Evolutionary conservation across 2,888 invertebrate species (phyloP).

Genomic region (Phengaris alcon): DNA sequence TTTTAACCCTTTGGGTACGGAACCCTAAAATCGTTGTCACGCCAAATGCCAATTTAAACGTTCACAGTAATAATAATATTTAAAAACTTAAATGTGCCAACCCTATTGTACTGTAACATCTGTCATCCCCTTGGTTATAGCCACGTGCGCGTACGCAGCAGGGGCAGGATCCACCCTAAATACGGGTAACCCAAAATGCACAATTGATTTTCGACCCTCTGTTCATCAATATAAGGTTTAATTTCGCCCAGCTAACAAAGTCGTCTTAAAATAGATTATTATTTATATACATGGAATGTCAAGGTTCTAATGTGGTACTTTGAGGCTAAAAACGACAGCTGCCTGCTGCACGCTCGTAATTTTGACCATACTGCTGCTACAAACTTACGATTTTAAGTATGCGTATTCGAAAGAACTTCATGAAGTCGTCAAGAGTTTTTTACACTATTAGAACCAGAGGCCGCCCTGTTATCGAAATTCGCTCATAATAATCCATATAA

Average conservation of each 20-base stretch:
- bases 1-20: no score
- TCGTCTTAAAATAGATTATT: conserved; percentile 64
- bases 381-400: not conserved
- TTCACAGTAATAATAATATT: not conserved
- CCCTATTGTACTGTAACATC: conserved; percentile 54
- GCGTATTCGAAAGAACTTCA: not conserved
- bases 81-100: conserved; percentile 15
- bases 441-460: no score
- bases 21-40: no score
- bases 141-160: conserved; percentile 72
- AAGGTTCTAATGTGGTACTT: conserved; percentile 71
- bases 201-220: conserved; percentile 49
- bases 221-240: conserved; percentile 44
- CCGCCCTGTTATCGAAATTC: no score
- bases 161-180: conserved; percentile 66
- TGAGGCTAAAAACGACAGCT: conserved; percentile 56
- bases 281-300: conserved; percentile 77
- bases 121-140: conserved; percentile 57
- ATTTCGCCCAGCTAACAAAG: conserved; percentile 45
- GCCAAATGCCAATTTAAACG: no score
- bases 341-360: conserved; percentile 27
- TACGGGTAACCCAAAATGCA: conserved; percentile 52
- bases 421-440: no score
- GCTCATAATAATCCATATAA: no score
- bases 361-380: conserved; percentile 4